A percentile compares a stretch with the other conserved stretches of the same genome.
These are phyloP conservation scores for Ceratoteleas bidentatus DNA, from an alignment of 1,140 invertebrate species.

Conservation along the genomic window DNA sequence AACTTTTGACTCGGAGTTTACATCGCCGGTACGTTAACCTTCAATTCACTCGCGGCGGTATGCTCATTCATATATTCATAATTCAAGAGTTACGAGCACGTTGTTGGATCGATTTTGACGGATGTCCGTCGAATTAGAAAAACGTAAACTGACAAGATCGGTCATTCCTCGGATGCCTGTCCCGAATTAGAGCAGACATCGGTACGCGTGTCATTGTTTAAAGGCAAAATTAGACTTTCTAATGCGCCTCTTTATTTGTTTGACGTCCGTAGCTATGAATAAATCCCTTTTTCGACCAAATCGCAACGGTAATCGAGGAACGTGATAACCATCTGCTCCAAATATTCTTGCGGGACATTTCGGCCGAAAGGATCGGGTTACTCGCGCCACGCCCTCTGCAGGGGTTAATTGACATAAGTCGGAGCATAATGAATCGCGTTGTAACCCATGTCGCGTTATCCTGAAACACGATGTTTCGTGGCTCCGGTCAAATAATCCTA, in stretches of 20 bases:
- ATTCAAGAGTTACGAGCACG: slow-evolving; percentile 7
- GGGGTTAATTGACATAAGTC: slow-evolving; percentile 16
- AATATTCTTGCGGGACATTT: slow-evolving; percentile 2
- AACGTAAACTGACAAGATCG: slow-evolving; percentile 3
- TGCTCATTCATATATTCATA: slow-evolving; percentile 45
- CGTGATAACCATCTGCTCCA: slow-evolving; percentile 19
- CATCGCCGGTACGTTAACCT: slow-evolving; percentile 48
- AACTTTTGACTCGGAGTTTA: slow-evolving; percentile 49
- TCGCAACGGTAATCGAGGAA: too few species aligned
- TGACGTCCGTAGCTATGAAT: too few species aligned
- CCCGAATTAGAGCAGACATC: neutral
- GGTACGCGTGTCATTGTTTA: neutral
- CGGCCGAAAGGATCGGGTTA: neutral
- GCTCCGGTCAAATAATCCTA: slow-evolving; percentile 24
- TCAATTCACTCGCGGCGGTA: slow-evolving; percentile 26
- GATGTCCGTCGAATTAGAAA: slow-evolving; percentile 11
- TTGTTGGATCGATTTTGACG: slow-evolving; percentile 1
- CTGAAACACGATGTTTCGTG: slow-evolving; percentile 28
- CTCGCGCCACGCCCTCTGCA: neutral
- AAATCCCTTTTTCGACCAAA: too few species aligned
- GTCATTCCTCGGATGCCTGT: neutral
- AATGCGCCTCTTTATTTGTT: too few species aligned
- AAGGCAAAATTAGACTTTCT: too few species aligned
- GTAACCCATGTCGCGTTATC: slow-evolving; percentile 13
- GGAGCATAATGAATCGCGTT: slow-evolving; percentile 18